Percentiles rank a stretch among this genome's conserved stretches.
These are phyloP conservation scores for Mareca strepera DNA, from an alignment of 2,797 vertebrate species.

Conservation along the genomic window DNA sequence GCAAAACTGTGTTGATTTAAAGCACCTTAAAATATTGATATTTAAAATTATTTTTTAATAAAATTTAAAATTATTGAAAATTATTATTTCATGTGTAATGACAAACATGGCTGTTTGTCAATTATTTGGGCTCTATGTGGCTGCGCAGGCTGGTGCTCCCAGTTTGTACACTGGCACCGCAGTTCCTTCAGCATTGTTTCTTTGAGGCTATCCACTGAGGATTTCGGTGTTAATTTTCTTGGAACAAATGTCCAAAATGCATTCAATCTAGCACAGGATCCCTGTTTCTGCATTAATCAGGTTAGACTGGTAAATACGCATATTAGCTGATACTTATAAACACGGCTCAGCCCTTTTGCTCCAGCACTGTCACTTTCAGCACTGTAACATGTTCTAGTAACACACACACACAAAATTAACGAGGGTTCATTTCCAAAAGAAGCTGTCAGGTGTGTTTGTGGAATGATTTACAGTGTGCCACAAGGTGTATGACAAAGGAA, in stretches of 20 bases:
- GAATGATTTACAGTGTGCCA: neutral
- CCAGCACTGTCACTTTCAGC: neutral
- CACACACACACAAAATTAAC: no score
- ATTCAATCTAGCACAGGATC: neutral
- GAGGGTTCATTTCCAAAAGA: neutral
- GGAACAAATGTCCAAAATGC: neutral
- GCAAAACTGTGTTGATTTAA: neutral
- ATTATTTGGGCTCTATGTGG: neutral
- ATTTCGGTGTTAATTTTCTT: neutral
- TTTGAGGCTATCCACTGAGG: neutral
- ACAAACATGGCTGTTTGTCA: neutral
- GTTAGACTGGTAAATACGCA: neutral
- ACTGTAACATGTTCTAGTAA: neutral
- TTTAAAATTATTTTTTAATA: no score
- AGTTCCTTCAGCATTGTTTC: neutral
- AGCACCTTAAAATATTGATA: neutral
- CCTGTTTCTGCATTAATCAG: neutral
- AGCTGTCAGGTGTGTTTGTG: neutral
- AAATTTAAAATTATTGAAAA: no score
- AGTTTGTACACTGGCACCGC: no score
- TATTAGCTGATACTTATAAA: neutral
- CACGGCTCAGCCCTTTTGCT: neutral
- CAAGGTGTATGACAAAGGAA: neutral
- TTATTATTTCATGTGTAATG: neutral
- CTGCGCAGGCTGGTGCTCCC: neutral